Evolutionary conservation across 1,140 invertebrate species (phyloP).

Genomic region (Drosophila ercepeae): DNA sequence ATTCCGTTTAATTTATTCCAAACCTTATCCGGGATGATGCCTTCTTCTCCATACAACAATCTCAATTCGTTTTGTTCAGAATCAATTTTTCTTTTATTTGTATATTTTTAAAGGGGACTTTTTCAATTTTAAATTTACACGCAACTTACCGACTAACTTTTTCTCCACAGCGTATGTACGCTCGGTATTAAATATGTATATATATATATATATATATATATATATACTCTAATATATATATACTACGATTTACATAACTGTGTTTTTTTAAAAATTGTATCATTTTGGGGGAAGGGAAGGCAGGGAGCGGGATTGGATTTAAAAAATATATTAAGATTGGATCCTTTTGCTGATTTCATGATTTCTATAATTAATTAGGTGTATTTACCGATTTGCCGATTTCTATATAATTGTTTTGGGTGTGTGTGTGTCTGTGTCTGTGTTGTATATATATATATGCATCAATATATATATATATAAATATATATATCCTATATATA

Average conservation of each 20-base stretch:
- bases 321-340: not conserved
- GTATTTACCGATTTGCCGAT: too few species aligned
- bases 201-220: conserved; percentile 9
- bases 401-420: not conserved
- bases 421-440: not conserved
- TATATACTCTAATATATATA: conserved; percentile 9
- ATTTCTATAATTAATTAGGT: not conserved
- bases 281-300: not conserved
- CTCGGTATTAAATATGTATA: conserved; percentile 35
- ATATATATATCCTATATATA: conserved; percentile 28
- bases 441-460: conserved; percentile 5
- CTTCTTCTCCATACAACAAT: not conserved
- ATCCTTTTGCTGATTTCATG: conserved; percentile 1
- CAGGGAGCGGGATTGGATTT: too few species aligned
- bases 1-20: not conserved
- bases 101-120: conserved; percentile 22
- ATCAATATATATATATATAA: conserved; percentile 31
- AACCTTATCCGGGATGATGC: too few species aligned
- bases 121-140: conserved; percentile 38
- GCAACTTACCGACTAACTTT: conserved; percentile 11
- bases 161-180: conserved; percentile 19
- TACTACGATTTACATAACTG: conserved; percentile 50
- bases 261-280: conserved; percentile 28
- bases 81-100: conserved; percentile 37
- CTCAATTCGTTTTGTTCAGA: conserved; percentile 13